Evolutionary conservation across 2,113 vertebrate genomes (phyloP), one percentile per base, ranked within the genome.

Genomic region (Gambusia affinis): DNA sequence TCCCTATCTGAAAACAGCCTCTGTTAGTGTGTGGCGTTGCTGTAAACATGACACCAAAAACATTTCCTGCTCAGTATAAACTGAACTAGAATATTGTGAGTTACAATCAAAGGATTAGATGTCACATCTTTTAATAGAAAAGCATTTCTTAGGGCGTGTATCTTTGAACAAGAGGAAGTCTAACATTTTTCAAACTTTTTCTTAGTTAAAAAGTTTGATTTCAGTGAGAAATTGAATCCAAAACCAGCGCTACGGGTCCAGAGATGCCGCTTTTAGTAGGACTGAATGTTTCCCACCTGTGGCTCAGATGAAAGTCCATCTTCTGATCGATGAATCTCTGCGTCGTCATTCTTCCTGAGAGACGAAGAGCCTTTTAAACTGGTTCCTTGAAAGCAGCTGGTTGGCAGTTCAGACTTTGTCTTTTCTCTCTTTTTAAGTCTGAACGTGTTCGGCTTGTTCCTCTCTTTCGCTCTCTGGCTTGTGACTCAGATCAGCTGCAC

Each of bases 401-500:
- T 7, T 19, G 44, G 54, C 2, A 29, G 11, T 1, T 24, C 24
- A 69, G 42, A 67, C 19, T 35, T 15, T n/a, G 47, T 24, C 10
- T 2, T 28, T 31, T 27, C 8, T 8, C n/a, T 27, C 63, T 33
- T 61, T n/a, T 74, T 30, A 57, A 27, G 27, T 12, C 65, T 35
- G 3, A 6, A 47, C 57, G 37, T 12, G 60, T 7, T 39, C 31
- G 60, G 67, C 80, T 75, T 73, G 33, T 47, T n/a, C 42, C 54
- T 60, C 7, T 65, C 60, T 72, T 14, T 57, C 68, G 57, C 63
- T 77, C 37, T 72, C 2, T 22, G 51, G 67, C 90, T 60, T 90
- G 90, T 95, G 93, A 95, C 90, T 92, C 72, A 73, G 88, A 85
- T 92, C 88, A 92, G 85, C 82, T 12, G 1, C 0, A 66, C 79